phyloP scores from a whole-genome alignment of 1,140 invertebrate species.

The Scylla paramamosain region DNA sequence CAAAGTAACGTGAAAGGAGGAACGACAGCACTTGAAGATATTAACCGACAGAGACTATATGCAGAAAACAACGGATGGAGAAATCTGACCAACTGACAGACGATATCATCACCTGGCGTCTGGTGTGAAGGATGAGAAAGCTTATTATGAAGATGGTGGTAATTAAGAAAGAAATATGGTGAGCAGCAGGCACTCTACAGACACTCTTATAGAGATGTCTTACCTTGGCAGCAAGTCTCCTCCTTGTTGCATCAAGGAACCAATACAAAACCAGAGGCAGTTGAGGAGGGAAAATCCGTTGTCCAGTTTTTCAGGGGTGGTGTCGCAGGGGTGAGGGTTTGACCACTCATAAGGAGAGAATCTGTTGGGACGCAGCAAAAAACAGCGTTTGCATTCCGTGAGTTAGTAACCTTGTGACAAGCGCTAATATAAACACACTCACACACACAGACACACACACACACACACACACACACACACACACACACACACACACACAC shows the following conservation, averaged over 20 bases:
- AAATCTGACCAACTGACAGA: too few species aligned
- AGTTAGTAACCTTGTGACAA: too few species aligned
- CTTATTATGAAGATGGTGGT: too few species aligned
- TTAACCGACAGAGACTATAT: too few species aligned
- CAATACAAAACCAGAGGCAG: conserved; percentile 82
- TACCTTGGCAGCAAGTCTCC: conserved; percentile 92
- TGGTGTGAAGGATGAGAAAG: too few species aligned
- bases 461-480: conserved; percentile 25
- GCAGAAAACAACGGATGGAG: too few species aligned
- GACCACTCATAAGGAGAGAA: conserved; percentile 79
- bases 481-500: background rate
- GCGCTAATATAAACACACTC: background rate
- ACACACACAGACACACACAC: background rate
- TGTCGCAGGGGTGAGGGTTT: conserved; percentile 87
- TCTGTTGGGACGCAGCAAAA: conserved; percentile 44
- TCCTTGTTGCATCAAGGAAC: conserved; percentile 84
- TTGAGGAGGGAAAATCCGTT: conserved; percentile 89
- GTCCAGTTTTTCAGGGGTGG: conserved; percentile 88
- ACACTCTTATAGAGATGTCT: conserved; percentile 77
- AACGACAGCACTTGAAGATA: too few species aligned
- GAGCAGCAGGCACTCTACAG: too few species aligned
- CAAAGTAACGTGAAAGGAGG: too few species aligned
- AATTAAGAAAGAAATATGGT: too few species aligned
- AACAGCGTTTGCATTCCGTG: too few species aligned
- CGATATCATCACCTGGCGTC: too few species aligned